These are phyloP conservation scores for Trachemys scripta DNA, from an alignment of 2,113 vertebrate genomes.

Conservation along the genomic window DNA sequence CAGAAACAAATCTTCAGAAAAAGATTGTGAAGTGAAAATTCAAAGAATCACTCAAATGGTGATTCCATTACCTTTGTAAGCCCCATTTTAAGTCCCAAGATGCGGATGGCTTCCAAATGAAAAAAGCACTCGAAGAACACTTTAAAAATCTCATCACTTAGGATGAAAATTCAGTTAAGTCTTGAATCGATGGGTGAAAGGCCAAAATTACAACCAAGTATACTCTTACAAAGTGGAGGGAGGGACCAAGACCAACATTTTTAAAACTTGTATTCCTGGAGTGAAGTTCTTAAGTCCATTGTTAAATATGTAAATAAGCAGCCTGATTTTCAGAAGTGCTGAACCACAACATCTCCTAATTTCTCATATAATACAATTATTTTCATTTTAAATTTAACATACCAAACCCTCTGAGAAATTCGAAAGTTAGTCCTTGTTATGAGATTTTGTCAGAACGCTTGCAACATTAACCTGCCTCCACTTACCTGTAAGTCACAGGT, in stretches of 20 bases:
- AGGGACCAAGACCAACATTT: not conserved
- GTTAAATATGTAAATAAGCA: not conserved
- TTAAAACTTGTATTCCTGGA: not conserved
- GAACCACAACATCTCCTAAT: not conserved
- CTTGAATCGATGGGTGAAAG: not conserved
- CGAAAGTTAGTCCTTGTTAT: not conserved
- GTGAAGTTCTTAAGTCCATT: not conserved
- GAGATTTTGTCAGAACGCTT: not conserved
- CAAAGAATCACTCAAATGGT: not conserved
- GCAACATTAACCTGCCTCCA: not conserved
- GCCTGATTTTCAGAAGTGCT: not conserved
- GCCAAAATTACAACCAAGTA: not conserved
- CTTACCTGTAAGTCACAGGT: conserved; percentile 94
- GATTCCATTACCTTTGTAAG: not conserved
- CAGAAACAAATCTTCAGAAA: not conserved
- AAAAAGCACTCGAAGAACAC: not conserved
- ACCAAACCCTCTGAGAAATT: not conserved
- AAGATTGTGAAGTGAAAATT: not conserved
- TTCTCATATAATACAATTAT: not conserved
- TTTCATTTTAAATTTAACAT: not conserved
- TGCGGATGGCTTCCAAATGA: not conserved
- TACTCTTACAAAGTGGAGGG: not conserved
- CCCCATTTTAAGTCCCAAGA: not conserved
- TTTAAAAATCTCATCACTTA: not conserved
- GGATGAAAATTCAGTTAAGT: not conserved